A percentile compares a stretch with the other conserved stretches of the same genome.
Evolutionary conservation across 2,888 invertebrate species (phyloP).

Genomic region (Ligdia adustata): DNA sequence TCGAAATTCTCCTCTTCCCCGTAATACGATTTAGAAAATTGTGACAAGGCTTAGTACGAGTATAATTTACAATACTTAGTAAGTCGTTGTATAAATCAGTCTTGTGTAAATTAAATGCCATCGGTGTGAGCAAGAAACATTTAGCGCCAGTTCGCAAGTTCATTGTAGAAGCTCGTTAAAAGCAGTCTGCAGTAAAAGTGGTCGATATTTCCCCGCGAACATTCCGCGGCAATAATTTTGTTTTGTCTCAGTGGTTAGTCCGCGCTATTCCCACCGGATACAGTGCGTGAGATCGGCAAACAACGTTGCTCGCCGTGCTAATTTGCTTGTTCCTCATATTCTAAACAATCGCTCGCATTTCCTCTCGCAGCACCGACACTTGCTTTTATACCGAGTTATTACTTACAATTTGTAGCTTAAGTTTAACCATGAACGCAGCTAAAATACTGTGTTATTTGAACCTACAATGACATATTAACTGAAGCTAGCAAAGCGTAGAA

Average conservation of each 20-base stretch:
- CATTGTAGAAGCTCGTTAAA: background rate
- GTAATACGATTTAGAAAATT: too few relatives aligned
- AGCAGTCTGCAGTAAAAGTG: conserved; percentile 1
- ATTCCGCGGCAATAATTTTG: conserved; percentile 36
- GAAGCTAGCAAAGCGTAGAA: background rate
- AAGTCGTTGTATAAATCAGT: too few relatives aligned
- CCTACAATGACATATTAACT: too few relatives aligned
- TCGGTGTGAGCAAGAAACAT: too few relatives aligned
- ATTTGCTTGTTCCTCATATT: conserved; percentile 54
- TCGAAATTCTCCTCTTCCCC: conserved; percentile 11
- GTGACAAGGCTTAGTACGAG: too few relatives aligned
- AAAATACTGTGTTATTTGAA: too few relatives aligned
- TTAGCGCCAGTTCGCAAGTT: too few relatives aligned
- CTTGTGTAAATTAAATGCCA: too few relatives aligned
- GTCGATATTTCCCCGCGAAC: conserved; percentile 8
- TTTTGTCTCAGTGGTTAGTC: conserved; percentile 39
- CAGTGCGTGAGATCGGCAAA: conserved; percentile 71
- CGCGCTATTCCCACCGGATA: conserved; percentile 53
- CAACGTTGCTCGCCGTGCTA: conserved; percentile 55
- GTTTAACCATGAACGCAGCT: too few relatives aligned
- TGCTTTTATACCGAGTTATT: conserved; percentile 17
- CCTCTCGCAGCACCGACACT: conserved; percentile 23
- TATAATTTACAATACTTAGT: too few relatives aligned
- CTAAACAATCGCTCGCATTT: conserved; percentile 53
- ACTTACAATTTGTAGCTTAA: conserved; percentile 3